phyloP scores from a whole-genome alignment of 2,113 vertebrate genomes.

The Lophotis ruficrista region DNA sequence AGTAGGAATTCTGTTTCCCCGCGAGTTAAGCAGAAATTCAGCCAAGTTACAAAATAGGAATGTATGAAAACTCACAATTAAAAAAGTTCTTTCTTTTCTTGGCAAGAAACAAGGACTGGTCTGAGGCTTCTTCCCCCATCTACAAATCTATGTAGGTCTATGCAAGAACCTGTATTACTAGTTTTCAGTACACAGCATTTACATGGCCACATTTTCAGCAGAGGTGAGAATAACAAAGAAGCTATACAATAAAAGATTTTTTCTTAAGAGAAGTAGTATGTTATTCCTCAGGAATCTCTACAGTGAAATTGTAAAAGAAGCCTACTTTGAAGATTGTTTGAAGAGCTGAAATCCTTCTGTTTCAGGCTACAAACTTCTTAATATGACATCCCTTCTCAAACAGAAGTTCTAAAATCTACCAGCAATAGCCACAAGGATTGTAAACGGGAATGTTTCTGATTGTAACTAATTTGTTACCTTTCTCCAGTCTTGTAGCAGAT shows the following conservation, averaged over 20 bases:
- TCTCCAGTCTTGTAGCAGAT: background rate
- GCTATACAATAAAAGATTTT: background rate
- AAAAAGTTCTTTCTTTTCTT: background rate
- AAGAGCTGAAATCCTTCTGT: background rate
- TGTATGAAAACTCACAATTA: background rate
- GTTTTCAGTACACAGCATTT: background rate
- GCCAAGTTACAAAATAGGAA: background rate
- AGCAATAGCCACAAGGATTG: background rate
- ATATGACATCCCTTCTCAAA: background rate
- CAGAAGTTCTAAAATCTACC: background rate
- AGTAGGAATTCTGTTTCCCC: background rate
- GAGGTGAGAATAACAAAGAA: background rate
- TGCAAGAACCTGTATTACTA: background rate
- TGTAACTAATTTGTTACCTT: background rate
- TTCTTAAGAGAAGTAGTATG: background rate
- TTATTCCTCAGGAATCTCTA: background rate
- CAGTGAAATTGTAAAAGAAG: background rate
- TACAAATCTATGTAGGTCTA: background rate
- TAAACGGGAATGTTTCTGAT: background rate
- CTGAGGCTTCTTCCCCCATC: background rate
- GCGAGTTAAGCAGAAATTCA: background rate
- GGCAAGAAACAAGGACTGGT: background rate
- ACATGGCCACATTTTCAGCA: background rate
- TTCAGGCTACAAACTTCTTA: background rate
- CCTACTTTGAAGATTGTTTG: background rate